Conservation (phyloP, 2,888 invertebrate genomes). For the Phragmatobia fuliginosa region DNA sequence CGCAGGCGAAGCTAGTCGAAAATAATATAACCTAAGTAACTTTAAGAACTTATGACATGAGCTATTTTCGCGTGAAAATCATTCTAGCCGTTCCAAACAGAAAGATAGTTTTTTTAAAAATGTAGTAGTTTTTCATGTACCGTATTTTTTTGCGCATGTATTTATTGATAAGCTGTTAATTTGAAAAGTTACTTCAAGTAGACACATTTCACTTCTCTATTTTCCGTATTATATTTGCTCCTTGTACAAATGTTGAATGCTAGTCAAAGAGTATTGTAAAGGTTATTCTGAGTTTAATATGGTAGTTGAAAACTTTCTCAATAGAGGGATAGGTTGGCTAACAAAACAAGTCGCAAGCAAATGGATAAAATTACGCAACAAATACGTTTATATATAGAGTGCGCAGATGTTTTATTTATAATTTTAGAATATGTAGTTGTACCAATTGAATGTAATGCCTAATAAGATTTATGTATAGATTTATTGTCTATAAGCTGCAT, state of each 20-base stretch:
- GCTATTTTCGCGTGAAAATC: too few species aligned
- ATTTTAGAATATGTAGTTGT: neutral
- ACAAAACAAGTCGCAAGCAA: neutral
- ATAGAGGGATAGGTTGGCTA: neutral
- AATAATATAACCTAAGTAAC: too few species aligned
- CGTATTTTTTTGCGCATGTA: too few species aligned
- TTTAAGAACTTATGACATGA: too few species aligned
- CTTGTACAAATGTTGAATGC: neutral
- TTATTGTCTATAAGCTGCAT: neutral
- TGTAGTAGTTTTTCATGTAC: too few species aligned
- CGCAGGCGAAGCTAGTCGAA: too few species aligned
- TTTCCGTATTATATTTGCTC: neutral
- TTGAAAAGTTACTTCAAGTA: neutral
- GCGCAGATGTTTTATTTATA: neutral
- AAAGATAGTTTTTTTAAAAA: too few species aligned
- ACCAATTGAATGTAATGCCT: neutral
- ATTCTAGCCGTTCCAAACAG: too few species aligned
- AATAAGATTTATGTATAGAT: neutral
- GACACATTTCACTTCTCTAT: neutral
- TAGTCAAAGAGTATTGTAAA: neutral
- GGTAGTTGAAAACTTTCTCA: neutral
- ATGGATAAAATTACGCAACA: neutral
- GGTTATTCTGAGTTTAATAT: neutral
- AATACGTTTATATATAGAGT: neutral
- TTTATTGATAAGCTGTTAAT: too few species aligned